Evolutionary conservation across 2,888 invertebrate genomes (phyloP).

Genomic region (Tigriopus californicus): DNA sequence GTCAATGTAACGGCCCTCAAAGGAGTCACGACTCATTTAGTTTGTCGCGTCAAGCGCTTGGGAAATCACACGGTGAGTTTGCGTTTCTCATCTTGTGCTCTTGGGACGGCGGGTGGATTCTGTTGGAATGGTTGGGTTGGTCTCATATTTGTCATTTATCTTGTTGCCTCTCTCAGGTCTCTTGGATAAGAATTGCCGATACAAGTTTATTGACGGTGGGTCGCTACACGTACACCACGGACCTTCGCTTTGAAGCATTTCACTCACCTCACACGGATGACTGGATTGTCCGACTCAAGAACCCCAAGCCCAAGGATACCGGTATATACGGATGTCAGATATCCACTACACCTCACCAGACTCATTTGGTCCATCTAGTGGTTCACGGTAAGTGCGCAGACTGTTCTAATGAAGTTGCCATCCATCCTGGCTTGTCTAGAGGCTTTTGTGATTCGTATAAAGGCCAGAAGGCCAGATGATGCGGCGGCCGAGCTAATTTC

Average conservation of each 20-base stretch:
- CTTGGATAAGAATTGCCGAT: constrained; percentile 4
- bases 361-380: background rate
- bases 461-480: too few relatives aligned
- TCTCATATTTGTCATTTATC: background rate
- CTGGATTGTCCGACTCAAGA: constrained; percentile 6
- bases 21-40: constrained; percentile 3
- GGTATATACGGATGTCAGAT: constrained; percentile 10
- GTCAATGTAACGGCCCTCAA: constrained; percentile 4
- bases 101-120: background rate
- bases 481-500: too few relatives aligned
- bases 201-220: constrained; percentile 2
- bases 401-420: too few relatives aligned
- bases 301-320: background rate
- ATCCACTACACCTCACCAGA: background rate
- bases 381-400: background rate
- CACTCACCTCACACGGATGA: constrained; percentile 11
- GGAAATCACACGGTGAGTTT: constrained; percentile 3
- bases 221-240: constrained; percentile 6
- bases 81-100: background rate
- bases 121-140: too few relatives aligned
- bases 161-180: background rate
- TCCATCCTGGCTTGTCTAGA: too few relatives aligned
- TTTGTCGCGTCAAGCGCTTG: constrained; percentile 1
- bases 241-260: constrained; percentile 8
- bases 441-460: too few relatives aligned